A percentile compares a stretch with the other conserved stretches of the same genome.
These are phyloP conservation scores for Cygnus buccinator DNA, from an alignment of 2,113 vertebrate genomes.

Conservation along the genomic window DNA sequence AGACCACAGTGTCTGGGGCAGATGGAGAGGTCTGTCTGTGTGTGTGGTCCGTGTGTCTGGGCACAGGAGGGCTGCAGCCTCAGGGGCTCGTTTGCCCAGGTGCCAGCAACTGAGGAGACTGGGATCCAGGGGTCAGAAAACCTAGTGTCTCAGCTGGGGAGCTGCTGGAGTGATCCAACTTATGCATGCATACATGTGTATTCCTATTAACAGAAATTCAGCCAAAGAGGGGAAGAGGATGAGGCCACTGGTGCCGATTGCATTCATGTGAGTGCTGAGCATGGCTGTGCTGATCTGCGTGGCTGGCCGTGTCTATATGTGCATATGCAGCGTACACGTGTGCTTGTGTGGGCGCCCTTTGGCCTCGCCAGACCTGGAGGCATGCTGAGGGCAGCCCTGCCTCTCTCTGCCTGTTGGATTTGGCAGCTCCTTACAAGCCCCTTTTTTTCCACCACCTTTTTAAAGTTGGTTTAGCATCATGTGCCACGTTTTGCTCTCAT, in stretches of 20 bases:
- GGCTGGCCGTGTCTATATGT: accelerated
- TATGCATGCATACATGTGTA: too few species aligned
- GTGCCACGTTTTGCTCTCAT: not conserved
- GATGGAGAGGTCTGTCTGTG: not conserved
- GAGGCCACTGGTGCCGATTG: not conserved
- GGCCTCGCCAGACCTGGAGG: not conserved
- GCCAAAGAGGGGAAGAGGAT: not conserved
- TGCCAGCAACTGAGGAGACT: too few species aligned
- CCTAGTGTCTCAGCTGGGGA: too few species aligned
- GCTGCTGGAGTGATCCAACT: not conserved
- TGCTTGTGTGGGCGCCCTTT: not conserved
- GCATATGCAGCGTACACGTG: not conserved
- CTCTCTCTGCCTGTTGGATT: not conserved
- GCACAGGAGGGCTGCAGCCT: not conserved
- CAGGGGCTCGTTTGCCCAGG: accelerated
- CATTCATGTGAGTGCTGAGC: accelerated
- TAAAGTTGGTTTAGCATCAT: not conserved
- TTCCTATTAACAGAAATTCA: not conserved
- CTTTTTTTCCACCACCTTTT: not conserved
- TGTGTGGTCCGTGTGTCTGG: not conserved
- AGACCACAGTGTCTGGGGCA: accelerated
- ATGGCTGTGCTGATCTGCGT: not conserved
- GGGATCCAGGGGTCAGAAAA: too few species aligned
- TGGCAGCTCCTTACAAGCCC: not conserved
- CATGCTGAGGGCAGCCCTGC: not conserved